phyloP scores from a whole-genome alignment of 2,888 invertebrate species.

The Ptilodon capucinus region DNA sequence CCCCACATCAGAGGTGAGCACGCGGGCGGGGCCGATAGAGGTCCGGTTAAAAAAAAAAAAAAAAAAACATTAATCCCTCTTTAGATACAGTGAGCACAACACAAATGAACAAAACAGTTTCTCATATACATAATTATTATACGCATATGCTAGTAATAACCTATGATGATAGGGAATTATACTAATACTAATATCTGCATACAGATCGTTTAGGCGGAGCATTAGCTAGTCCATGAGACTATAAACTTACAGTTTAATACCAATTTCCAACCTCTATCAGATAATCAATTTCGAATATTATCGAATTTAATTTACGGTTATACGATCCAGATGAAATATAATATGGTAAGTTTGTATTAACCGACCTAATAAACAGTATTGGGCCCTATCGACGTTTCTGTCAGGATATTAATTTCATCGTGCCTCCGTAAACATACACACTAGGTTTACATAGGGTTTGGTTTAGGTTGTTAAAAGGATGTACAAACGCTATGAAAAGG shows the following conservation, averaged over 20 bases:
- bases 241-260: conserved; percentile 41
- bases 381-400: conserved; percentile 49
- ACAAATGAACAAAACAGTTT: too few relatives aligned
- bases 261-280: conserved; percentile 44
- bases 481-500: neutral
- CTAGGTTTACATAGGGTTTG: neutral
- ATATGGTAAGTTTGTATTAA: conserved; percentile 55
- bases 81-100: too few relatives aligned
- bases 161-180: conserved; percentile 1
- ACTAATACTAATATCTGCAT: conserved; percentile 11
- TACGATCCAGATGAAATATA: conserved; percentile 54
- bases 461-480: neutral
- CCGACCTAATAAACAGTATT: conserved; percentile 61
- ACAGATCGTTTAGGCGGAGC: conserved; percentile 23
- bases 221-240: conserved; percentile 38
- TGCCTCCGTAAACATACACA: conserved; percentile 23
- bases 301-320: conserved; percentile 45
- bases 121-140: too few relatives aligned
- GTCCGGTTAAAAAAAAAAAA: too few relatives aligned
- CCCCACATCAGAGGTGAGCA: too few relatives aligned
- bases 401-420: conserved; percentile 57
- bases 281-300: conserved; percentile 50
- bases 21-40: too few relatives aligned
- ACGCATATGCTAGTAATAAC: neutral
- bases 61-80: too few relatives aligned